These are phyloP conservation scores for Pygathrix nemaeus DNA, from an alignment of 2,113 vertebrate genomes.

Conservation along the genomic window DNA sequence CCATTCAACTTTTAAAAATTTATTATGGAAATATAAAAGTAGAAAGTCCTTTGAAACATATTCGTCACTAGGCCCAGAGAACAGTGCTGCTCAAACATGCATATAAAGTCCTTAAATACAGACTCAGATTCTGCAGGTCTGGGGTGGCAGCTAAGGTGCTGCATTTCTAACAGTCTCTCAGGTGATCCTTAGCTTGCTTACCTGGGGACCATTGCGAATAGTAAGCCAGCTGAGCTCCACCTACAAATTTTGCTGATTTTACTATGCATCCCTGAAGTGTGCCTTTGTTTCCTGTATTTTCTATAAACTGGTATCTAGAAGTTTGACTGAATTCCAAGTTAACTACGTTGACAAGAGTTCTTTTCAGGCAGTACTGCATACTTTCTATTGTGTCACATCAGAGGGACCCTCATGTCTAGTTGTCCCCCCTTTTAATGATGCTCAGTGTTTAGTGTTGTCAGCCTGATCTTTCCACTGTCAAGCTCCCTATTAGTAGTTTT, in stretches of 20 bases:
- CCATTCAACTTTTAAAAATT: not conserved
- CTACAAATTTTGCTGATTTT: not conserved
- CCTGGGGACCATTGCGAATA: not conserved
- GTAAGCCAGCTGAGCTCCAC: not conserved
- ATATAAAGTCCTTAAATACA: not conserved
- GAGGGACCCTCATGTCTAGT: not conserved
- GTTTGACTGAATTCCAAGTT: not conserved
- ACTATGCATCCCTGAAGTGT: not conserved
- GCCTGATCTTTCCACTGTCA: not conserved
- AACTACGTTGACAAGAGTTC: not conserved
- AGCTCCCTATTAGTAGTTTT: not conserved
- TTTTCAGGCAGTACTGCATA: not conserved
- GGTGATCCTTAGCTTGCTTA: not conserved
- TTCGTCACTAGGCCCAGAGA: not conserved
- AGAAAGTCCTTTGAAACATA: not conserved
- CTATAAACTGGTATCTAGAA: not conserved
- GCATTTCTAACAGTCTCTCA: not conserved
- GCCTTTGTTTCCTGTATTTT: not conserved
- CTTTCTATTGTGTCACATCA: not conserved
- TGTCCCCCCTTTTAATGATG: not conserved
- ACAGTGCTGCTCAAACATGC: not conserved
- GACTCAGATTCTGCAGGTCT: not conserved
- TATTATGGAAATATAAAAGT: not conserved
- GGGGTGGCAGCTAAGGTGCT: not conserved
- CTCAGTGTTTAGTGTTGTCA: not conserved